Conservation (phyloP, 1,140 invertebrate genomes). For the Streblospio benedicti region DNA sequence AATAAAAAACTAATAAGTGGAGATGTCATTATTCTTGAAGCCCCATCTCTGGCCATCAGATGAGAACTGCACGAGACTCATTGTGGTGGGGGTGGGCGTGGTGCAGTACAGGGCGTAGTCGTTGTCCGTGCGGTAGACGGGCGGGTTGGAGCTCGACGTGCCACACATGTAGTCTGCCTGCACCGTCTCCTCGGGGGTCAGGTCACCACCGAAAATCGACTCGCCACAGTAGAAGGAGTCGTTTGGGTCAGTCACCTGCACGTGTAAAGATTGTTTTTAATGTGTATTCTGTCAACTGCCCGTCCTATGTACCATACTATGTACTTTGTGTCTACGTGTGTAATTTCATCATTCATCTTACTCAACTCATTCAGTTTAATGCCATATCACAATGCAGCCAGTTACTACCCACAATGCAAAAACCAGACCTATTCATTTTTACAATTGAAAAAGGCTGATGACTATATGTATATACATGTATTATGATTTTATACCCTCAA, state of each 20-base stretch:
- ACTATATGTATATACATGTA: too few species aligned
- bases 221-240: neutral
- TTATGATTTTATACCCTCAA: too few species aligned
- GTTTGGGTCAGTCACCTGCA: neutral
- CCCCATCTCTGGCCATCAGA: conserved; percentile 4
- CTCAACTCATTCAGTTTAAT: too few species aligned
- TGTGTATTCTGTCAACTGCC: neutral
- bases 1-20: too few species aligned
- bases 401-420: too few species aligned
- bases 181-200: neutral
- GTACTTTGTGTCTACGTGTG: too few species aligned
- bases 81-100: neutral
- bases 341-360: too few species aligned
- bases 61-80: neutral
- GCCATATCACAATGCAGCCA: too few species aligned
- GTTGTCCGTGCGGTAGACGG: neutral
- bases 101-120: conserved; percentile 10
- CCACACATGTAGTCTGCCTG: neutral
- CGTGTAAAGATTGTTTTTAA: neutral
- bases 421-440: too few species aligned
- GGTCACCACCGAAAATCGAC: neutral
- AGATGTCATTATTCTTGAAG: conserved; percentile 10
- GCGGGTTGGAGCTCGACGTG: neutral
- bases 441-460: too few species aligned
- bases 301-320: neutral